Percentiles rank a stretch among this genome's conserved stretches.
phyloP scores from a whole-genome alignment of 2,888 invertebrate species.

The Tetropium fuscum region DNA sequence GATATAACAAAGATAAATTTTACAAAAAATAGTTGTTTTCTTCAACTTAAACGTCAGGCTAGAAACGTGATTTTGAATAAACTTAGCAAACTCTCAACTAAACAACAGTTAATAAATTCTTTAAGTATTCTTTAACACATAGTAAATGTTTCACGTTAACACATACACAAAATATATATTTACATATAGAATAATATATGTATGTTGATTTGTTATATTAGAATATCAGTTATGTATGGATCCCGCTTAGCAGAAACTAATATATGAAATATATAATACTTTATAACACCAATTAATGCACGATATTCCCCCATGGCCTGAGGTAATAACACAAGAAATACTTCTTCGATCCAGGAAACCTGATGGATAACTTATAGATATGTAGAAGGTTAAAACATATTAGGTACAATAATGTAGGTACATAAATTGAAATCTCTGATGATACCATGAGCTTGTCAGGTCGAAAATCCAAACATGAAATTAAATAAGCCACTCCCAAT shows the following conservation, averaged over 20 bases:
- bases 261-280: conserved; percentile 23
- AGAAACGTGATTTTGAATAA: conserved; percentile 16
- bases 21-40: conserved; percentile 30
- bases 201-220: conserved; percentile 22
- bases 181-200: conserved; percentile 27
- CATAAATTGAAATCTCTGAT: conserved; percentile 24
- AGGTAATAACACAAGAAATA: conserved; percentile 5
- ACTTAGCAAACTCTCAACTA: conserved; percentile 12
- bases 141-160: conserved; percentile 19
- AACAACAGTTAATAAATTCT: conserved; percentile 25
- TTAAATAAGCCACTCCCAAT: conserved; percentile 41
- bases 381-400: conserved; percentile 35
- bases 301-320: neutral
- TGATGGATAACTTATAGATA: conserved; percentile 40
- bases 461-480: conserved; percentile 16
- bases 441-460: conserved; percentile 13
- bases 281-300: conserved; percentile 29
- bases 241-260: conserved; percentile 13
- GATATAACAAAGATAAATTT: conserved; percentile 25
- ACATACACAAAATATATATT: conserved; percentile 31
- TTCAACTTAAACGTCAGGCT: conserved; percentile 20
- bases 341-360: conserved; percentile 35
- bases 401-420: conserved; percentile 34
- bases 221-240: conserved; percentile 19
- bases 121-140: conserved; percentile 21